A percentile compares a stretch with the other conserved stretches of the same genome.
Evolutionary conservation across 2,888 invertebrate species (phyloP).

Genomic region (Drepana falcataria): DNA sequence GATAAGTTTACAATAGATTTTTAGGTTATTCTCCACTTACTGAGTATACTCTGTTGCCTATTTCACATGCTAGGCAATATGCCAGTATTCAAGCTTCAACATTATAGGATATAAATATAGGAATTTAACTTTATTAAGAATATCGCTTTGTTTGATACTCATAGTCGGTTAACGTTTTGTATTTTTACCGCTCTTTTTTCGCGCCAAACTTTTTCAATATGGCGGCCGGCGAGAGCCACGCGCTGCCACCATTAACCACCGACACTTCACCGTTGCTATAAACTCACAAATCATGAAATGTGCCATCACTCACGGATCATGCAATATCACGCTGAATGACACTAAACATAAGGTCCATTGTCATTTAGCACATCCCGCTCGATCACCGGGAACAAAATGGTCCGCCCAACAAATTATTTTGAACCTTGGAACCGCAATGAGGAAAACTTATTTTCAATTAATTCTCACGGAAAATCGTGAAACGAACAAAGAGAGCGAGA

Average conservation of each 20-base stretch:
- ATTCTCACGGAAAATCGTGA: constrained; percentile 58
- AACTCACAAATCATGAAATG: constrained; percentile 79
- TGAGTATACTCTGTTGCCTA: too few species aligned
- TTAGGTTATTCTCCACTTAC: too few species aligned
- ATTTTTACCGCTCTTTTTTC: constrained; percentile 60
- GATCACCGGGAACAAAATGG: constrained; percentile 58
- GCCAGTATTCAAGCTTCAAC: not conserved
- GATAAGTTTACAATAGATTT: too few species aligned
- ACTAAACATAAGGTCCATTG: constrained; percentile 37
- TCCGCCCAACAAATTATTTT: constrained; percentile 61
- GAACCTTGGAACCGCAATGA: constrained; percentile 57
- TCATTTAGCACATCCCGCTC: constrained; percentile 27
- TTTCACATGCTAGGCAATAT: too few species aligned
- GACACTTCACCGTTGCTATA: constrained; percentile 78
- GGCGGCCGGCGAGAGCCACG: constrained; percentile 70
- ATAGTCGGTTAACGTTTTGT: constrained; percentile 29
- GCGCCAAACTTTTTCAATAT: constrained; percentile 77
- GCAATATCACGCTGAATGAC: constrained; percentile 42
- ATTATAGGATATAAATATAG: not conserved
- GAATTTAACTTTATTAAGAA: constrained; percentile 15
- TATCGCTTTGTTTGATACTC: constrained; percentile 5
- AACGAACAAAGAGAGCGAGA: constrained; percentile 77
- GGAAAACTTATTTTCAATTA: constrained; percentile 69
- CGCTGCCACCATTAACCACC: constrained; percentile 77
- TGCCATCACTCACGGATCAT: constrained; percentile 42